A percentile compares a stretch with the other conserved stretches of the same genome.
These are phyloP conservation scores for Oligia strigilis DNA, from an alignment of 2,888 invertebrate genomes.

Conservation along the genomic window DNA sequence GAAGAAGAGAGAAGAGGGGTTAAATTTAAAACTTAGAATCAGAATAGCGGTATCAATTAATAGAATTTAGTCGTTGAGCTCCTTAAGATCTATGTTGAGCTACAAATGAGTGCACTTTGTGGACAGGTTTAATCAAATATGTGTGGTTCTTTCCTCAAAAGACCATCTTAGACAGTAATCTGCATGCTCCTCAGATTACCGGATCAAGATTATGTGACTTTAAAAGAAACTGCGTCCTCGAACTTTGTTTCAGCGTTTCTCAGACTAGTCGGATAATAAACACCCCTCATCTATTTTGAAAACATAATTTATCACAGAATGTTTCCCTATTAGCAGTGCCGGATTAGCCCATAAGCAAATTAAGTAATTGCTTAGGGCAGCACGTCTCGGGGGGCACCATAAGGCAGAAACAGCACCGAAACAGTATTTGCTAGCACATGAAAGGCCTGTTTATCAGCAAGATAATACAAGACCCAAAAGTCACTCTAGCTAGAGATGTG, in stretches of 20 bases:
- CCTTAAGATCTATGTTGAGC: too few species aligned
- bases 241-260: not conserved
- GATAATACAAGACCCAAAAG: too few species aligned
- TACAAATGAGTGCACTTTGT: not conserved
- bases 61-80: not conserved
- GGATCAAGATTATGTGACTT: not conserved
- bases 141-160: not conserved
- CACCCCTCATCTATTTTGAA: not conserved
- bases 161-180: not conserved
- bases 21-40: not conserved
- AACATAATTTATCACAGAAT: not conserved
- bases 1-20: conserved; percentile 14
- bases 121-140: not conserved
- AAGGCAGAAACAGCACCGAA: too few species aligned
- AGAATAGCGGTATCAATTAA: not conserved
- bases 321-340: too few species aligned
- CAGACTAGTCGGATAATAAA: not conserved
- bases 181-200: not conserved
- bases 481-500: too few species aligned
- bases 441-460: too few species aligned
- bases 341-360: too few species aligned
- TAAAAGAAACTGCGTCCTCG: not conserved
- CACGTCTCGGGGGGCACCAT: too few species aligned
- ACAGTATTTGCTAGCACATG: too few species aligned
- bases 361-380: too few species aligned